Base-by-base conservation (phyloP, 1,140 invertebrate genomes). In the Papilio polyxenes region DNA sequence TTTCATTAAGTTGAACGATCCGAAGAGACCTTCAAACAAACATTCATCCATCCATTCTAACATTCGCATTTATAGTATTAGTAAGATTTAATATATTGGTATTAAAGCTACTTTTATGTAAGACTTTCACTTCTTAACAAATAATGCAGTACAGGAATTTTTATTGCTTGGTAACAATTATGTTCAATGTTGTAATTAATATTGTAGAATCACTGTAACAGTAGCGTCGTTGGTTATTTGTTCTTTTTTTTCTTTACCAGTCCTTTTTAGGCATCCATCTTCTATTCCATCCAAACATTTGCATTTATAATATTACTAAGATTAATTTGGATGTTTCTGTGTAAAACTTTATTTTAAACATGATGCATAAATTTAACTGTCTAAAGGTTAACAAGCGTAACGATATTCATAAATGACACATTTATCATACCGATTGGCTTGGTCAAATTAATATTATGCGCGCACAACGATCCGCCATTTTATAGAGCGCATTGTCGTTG, bases 401-500 rank as follows among this genome's bases (percentile, higher is more conserved):
- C 11, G 65, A 72, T 72, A 72, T 72, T 72, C 31, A 72, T 23
- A 37, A 69, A 69, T 37, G 20, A 69, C 11, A 72, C 65, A 72
- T 72, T 72, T 72, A 37, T 40, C n/a, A 72, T 37, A 72, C 31
- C 31, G 13, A 75, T 49, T 75, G 44, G 8, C 44, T 48, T 49
- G 74, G 37, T 49, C 40, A 75, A 75, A 75, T 44, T 44, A 44
- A 44, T 69, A 20, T 69, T 69, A 31, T 75, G 74, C 44, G 44
- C 65, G 65, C 74, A 44, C 37, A 48, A 20, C 75, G 44, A 23
- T 77, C 75, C 75, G 75, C 75, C 75, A 77, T 77, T 77, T 53
- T 77, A 77, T 51, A 77, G 48, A 48, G 48, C 40, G n/a, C 44
- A 10, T n/a, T 77, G 75, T 53, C 49, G 49, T 56, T 77, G 44